These are phyloP conservation scores for Ptilorrhoa leucosticta DNA, from an alignment of 2,113 vertebrate species.

Conservation along the genomic window DNA sequence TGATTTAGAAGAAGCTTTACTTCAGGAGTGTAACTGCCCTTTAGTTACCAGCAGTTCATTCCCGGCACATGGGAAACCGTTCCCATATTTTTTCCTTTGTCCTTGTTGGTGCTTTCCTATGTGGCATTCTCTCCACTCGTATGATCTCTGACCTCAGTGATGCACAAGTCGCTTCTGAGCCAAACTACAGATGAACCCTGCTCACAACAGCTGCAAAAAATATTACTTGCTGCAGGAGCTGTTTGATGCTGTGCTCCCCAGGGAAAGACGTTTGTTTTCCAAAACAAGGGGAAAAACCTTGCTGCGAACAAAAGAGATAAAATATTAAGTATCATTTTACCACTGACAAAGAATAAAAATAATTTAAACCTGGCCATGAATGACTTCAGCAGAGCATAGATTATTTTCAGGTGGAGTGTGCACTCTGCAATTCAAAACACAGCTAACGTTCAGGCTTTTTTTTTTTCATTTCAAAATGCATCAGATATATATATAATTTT, in stretches of 20 bases:
- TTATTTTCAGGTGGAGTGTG: slow-evolving; percentile 21
- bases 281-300: background rate
- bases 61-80: background rate
- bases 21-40: slow-evolving; percentile 5
- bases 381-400: background rate
- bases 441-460: background rate
- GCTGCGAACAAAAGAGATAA: background rate
- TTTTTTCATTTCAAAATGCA: background rate
- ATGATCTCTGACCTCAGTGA: slow-evolving; percentile 23
- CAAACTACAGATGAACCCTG: slow-evolving; percentile 12
- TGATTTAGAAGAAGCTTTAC: slow-evolving; percentile 19
- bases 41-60: slow-evolving; percentile 12
- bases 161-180: background rate
- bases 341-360: slow-evolving; percentile 5
- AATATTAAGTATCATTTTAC: slow-evolving; percentile 34
- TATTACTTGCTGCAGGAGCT: slow-evolving; percentile 6
- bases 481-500: background rate
- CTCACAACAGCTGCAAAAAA: background rate
- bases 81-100: slow-evolving; percentile 10
- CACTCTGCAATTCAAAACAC: slow-evolving; percentile 17
- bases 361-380: background rate
- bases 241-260: background rate
- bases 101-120: background rate
- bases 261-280: slow-evolving; percentile 9
- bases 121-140: background rate